Conservation (phyloP, 35 echinoderm and acorn worm species). For the Strongylocentrotus purpuratus region DNA sequence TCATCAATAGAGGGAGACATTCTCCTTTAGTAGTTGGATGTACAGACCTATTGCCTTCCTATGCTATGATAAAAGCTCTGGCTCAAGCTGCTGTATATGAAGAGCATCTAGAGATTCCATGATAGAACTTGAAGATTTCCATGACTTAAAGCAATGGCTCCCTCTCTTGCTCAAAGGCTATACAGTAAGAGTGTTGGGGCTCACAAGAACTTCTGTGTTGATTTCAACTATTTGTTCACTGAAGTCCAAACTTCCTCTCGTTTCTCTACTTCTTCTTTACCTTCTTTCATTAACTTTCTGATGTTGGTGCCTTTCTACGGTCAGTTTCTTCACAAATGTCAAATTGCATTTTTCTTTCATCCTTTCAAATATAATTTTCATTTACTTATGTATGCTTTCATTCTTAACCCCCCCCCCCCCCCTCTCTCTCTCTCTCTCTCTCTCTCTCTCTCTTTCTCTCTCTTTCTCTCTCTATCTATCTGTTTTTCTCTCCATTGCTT, state of each 20-base stretch:
- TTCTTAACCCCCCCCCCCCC: background rate
- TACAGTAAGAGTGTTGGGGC: background rate
- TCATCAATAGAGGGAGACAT: background rate
- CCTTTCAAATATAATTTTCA: background rate
- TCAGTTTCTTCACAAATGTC: background rate
- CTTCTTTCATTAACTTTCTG: background rate
- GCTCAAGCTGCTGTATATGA: no score
- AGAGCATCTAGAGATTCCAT: no score
- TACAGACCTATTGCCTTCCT: no score
- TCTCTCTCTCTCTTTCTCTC: background rate
- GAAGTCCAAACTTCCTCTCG: background rate
- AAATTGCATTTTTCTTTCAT: background rate
- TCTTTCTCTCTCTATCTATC: background rate
- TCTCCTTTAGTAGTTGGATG: background rate
- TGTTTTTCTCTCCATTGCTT: background rate
- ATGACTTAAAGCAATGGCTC: background rate
- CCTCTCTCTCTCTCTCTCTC: background rate
- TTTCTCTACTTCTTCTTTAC: background rate
- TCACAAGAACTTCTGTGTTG: background rate
- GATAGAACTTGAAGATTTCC: background rate
- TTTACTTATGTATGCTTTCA: background rate
- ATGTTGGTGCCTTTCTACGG: background rate
- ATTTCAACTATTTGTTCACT: background rate
- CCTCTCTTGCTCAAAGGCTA: background rate
- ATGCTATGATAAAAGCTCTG: no score